Base-by-base conservation (phyloP, 2,113 vertebrate species). In the Martes martes region DNA sequence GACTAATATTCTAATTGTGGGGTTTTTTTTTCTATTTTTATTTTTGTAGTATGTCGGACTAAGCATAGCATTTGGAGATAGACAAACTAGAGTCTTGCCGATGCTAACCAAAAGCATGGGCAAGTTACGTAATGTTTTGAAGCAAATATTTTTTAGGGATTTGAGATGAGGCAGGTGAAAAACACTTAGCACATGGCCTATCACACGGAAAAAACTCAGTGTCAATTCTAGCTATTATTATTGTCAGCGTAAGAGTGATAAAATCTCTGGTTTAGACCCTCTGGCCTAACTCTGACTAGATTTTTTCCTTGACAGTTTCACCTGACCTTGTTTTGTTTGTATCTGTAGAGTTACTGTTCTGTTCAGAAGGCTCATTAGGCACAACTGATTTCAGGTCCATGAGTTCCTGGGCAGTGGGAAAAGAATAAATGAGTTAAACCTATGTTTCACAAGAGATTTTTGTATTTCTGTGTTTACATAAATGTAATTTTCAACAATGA, bases 251-350 rank as follows among this genome's bases (percentile, higher is more conserved):
- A 81, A 91, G 52, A 86, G 89, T 39, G 36, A 45, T 23, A 69
- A 74, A 84, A 36, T 84, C 26, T 92, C 33, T 95, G 19, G 7
- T 63, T 78, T 97, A 93, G 71, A 69, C 7, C 39, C 39, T 69
- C 14, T 82, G 45, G 31, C 69, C 21, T 89, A 81, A 63, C 31
- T 87, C 9, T 52, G 39, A 88, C 50, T 82, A 92, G 36, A 71
- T 65, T 65, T 94, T 94, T 91, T 86, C 89, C 96, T 82, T 84
- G 83, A 74, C 61, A 69, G n/a, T 92, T 57, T 86, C 57, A 28
- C 94, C 52, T 79, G 55, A 42, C 36, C 33, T 91, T 91, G 14
- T 91, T 87, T 81, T 13, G 7, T 91, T n/a, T 57, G n/a, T 69
- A 39, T 80, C 7, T 24, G 21, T 55, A 61, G 21, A 80, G 36